Conservation (phyloP, 2,888 invertebrate genomes). For the Caenorhabditis becei region DNA sequence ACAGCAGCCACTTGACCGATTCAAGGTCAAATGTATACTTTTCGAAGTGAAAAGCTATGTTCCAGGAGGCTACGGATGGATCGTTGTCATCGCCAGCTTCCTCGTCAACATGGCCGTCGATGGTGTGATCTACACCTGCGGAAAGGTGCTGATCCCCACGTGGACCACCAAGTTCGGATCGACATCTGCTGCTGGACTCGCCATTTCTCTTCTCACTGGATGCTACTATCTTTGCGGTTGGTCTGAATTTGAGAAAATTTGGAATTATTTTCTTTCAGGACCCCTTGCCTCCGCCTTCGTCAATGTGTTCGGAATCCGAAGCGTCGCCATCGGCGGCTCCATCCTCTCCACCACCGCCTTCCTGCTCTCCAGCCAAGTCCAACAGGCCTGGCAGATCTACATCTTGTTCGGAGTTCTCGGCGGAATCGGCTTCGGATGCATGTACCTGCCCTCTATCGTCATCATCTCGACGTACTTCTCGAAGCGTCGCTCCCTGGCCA, state of each 20-base stretch:
- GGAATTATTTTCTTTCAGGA: slow-evolving; percentile 88
- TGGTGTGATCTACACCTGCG: slow-evolving; percentile 85
- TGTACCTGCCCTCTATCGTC: slow-evolving; percentile 97
- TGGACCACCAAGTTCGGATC: slow-evolving; percentile 82
- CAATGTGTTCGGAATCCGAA: slow-evolving; percentile 93
- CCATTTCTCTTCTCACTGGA: slow-evolving; percentile 94
- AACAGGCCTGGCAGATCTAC: slow-evolving; percentile 85
- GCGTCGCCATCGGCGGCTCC: slow-evolving; percentile 92
- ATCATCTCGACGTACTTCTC: slow-evolving; percentile 98
- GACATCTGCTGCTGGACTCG: slow-evolving; percentile 91
- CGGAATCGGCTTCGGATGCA: slow-evolving; percentile 92
- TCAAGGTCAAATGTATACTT: too few species aligned
- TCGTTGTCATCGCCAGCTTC: slow-evolving; percentile 95
- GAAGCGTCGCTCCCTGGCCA: slow-evolving; percentile 93
- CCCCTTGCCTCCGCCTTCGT: slow-evolving; percentile 95
- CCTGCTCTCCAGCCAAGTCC: slow-evolving; percentile 89
- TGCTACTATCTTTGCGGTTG: slow-evolving; percentile 94
- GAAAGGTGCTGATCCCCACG: slow-evolving; percentile 82
- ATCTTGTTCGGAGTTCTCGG: slow-evolving; percentile 25
- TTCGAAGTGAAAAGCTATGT: too few species aligned
- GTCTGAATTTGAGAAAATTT: slow-evolving; percentile 70
- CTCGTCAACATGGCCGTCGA: slow-evolving; percentile 98
- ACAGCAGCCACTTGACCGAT: too few species aligned
- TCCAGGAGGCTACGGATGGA: slow-evolving; percentile 89
- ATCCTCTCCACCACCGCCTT: slow-evolving; percentile 88